Conservation (phyloP, 2,797 vertebrate species). For the Glyptemys insculpta region DNA sequence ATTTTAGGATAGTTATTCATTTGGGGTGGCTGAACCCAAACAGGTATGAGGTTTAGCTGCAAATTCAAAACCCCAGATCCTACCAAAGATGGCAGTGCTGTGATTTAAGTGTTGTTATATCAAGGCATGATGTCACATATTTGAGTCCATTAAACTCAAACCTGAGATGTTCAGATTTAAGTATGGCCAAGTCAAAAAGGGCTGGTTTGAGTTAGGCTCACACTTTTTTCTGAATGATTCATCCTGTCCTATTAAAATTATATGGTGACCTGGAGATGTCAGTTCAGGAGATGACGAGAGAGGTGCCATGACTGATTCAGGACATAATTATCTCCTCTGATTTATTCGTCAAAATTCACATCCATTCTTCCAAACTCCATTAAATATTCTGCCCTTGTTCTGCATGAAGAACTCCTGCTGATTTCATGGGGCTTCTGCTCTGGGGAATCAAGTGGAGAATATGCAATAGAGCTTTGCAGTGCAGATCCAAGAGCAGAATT, state of each 20-base stretch:
- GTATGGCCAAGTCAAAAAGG: background rate
- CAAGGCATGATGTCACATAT: background rate
- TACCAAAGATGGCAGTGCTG: background rate
- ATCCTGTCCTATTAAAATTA: background rate
- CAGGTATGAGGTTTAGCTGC: background rate
- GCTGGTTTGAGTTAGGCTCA: background rate
- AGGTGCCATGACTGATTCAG: background rate
- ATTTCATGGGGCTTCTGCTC: background rate
- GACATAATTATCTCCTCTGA: background rate
- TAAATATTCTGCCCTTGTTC: background rate
- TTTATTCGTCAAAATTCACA: background rate
- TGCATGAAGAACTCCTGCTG: background rate
- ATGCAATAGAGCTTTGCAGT: background rate
- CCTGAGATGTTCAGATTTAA: background rate
- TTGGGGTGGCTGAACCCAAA: background rate
- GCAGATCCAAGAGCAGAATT: background rate
- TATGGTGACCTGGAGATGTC: background rate
- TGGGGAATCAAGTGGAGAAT: background rate
- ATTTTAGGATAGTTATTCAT: background rate
- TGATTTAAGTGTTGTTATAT: background rate
- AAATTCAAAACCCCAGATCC: background rate
- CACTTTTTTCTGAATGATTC: background rate
- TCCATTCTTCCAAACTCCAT: background rate
- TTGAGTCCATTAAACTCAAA: background rate
- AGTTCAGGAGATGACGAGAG: background rate